Conservation (phyloP, 1,140 invertebrate genomes). For the Drosophila eugracilis region DNA sequence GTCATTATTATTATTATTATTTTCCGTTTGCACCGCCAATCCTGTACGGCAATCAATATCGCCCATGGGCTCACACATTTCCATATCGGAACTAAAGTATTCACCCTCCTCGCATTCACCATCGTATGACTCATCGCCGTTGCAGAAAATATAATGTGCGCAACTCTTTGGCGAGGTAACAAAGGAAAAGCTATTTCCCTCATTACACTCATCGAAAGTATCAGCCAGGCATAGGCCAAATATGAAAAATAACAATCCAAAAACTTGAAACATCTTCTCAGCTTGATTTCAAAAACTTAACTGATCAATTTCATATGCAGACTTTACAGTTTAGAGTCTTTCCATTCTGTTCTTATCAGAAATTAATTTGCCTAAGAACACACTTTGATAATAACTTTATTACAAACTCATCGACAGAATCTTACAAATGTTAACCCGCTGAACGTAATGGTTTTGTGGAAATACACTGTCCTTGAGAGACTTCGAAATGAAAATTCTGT, state of each 20-base stretch:
- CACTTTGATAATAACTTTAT: constrained; percentile 49
- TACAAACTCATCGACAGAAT: constrained; percentile 16
- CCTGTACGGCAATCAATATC: constrained; percentile 67
- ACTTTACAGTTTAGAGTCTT: constrained; percentile 4
- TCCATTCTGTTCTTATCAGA: constrained; percentile 20
- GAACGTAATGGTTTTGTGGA: constrained; percentile 47
- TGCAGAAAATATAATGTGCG: constrained; percentile 67
- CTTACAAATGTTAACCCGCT: constrained; percentile 34
- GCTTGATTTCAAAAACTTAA: constrained; percentile 16
- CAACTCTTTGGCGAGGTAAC: constrained; percentile 62
- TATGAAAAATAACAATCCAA: not conserved
- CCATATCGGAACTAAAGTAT: constrained; percentile 54
- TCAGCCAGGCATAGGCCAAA: constrained; percentile 25
- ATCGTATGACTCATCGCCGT: constrained; percentile 73
- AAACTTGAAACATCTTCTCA: constrained; percentile 19
- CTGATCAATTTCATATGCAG: constrained; percentile 9
- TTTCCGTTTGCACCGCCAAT: constrained; percentile 7
- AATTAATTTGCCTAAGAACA: constrained; percentile 53
- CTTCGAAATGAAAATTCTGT: constrained; percentile 59
- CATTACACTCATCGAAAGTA: constrained; percentile 61
- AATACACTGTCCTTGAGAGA: constrained; percentile 43
- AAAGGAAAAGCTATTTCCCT: constrained; percentile 29
- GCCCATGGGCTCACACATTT: constrained; percentile 69
- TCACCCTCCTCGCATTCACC: constrained; percentile 70
- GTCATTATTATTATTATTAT: not conserved